Conservation (phyloP, 2,113 vertebrate species). For the Gyps fulvus region DNA sequence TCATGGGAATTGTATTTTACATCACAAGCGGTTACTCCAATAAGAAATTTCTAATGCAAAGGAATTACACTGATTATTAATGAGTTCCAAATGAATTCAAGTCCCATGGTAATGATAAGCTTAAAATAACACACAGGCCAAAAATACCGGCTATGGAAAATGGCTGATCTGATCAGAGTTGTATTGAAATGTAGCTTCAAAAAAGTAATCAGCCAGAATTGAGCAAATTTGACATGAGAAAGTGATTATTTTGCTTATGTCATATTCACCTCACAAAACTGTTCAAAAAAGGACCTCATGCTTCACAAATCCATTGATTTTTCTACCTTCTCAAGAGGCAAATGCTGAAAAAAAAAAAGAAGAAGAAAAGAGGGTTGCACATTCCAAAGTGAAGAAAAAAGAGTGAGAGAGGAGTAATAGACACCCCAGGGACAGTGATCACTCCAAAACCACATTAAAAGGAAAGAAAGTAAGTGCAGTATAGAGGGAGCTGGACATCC, state of each 20-base stretch:
- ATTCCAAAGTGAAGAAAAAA: background rate
- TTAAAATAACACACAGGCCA: constrained; percentile 43
- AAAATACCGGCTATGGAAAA: constrained; percentile 14
- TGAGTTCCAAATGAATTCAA: constrained; percentile 49
- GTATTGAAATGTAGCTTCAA: constrained; percentile 1
- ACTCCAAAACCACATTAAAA: background rate
- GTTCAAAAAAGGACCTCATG: background rate
- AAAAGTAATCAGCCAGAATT: background rate
- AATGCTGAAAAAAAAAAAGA: background rate
- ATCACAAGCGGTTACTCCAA: background rate
- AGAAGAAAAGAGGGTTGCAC: background rate
- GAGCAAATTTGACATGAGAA: background rate
- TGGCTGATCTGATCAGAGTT: background rate
- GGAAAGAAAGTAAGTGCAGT: background rate
- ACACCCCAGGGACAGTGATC: background rate
- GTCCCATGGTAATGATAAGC: constrained; percentile 16
- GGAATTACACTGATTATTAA: constrained; percentile 44
- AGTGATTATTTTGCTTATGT: background rate
- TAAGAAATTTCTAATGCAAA: constrained; percentile 42
- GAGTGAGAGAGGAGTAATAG: background rate
- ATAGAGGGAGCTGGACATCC: background rate
- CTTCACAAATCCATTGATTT: background rate
- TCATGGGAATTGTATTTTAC: background rate
- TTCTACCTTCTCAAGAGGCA: background rate
- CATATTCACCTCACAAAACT: background rate